A percentile compares a stretch with the other conserved stretches of the same genome.
Evolutionary conservation across 1,140 invertebrate genomes (phyloP).

Genomic region (Ditylenchus dipsaci): DNA sequence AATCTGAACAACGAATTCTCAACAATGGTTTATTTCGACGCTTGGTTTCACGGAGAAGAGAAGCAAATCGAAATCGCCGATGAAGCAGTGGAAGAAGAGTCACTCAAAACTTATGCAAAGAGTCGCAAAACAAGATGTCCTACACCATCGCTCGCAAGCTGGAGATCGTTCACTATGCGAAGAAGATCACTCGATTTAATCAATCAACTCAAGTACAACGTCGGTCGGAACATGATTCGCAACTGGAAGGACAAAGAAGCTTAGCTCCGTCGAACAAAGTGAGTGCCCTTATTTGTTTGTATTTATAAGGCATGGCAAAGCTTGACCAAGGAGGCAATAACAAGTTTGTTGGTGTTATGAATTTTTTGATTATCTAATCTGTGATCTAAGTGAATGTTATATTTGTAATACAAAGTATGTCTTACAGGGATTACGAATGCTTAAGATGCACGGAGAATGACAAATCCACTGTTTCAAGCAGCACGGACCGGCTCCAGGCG

Average conservation of each 20-base stretch:
- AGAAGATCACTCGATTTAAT: not conserved
- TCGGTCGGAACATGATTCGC: not conserved
- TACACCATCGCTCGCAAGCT: constrained; percentile 3
- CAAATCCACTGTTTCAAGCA: no score
- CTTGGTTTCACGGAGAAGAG: not conserved
- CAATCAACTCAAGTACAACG: not conserved
- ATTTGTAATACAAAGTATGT: no score
- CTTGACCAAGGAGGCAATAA: no score
- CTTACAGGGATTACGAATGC: no score
- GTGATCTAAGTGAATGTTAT: no score
- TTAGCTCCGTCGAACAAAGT: not conserved
- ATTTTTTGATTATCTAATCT: no score
- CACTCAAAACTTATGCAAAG: not conserved
- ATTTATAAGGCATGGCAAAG: no score
- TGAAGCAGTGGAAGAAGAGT: not conserved
- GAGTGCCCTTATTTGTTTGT: not conserved
- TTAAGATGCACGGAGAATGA: no score
- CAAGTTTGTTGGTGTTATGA: no score
- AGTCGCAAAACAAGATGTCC: not conserved
- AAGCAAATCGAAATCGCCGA: not conserved
- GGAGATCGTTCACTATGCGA: not conserved
- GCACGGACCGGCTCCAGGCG: no score
- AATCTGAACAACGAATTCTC: no score
- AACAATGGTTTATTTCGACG: no score
- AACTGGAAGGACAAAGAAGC: not conserved